These are phyloP conservation scores for Lamellibrachia columna DNA, from an alignment of 2,888 invertebrate genomes.

Conservation along the genomic window DNA sequence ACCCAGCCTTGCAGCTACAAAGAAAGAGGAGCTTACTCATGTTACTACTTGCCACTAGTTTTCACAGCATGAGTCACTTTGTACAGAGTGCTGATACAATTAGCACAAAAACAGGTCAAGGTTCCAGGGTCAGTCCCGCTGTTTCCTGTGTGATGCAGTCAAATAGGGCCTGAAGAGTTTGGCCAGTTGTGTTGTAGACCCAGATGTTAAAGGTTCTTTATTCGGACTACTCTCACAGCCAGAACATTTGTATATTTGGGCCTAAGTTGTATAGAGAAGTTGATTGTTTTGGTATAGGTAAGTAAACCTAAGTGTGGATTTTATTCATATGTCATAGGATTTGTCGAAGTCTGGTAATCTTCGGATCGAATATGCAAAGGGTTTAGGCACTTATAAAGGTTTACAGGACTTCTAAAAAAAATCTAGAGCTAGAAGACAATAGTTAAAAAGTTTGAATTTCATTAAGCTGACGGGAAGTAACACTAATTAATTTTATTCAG, in stretches of 20 bases:
- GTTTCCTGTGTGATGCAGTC: neutral
- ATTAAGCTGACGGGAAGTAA: neutral
- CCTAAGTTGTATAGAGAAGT: neutral
- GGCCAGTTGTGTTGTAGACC: neutral
- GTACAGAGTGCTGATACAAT: neutral
- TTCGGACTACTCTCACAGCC: neutral
- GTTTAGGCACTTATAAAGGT: neutral
- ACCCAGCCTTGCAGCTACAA: neutral
- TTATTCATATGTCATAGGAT: neutral
- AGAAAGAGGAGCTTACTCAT: neutral
- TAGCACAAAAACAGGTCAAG: conserved; percentile 6
- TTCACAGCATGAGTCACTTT: neutral
- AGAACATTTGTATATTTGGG: neutral
- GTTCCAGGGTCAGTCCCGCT: neutral
- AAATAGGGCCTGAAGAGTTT: neutral
- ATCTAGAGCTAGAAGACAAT: neutral
- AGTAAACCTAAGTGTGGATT: neutral
- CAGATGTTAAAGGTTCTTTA: neutral
- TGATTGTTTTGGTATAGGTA: neutral
- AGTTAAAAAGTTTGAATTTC: neutral
- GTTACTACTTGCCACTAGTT: neutral
- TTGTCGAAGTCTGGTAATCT: neutral
- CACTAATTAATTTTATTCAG: neutral
- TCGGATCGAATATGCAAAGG: neutral
- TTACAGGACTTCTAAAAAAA: neutral